These are phyloP conservation scores for Loriculus beryllinus DNA, from an alignment of 2,797 vertebrate genomes.

Conservation along the genomic window DNA sequence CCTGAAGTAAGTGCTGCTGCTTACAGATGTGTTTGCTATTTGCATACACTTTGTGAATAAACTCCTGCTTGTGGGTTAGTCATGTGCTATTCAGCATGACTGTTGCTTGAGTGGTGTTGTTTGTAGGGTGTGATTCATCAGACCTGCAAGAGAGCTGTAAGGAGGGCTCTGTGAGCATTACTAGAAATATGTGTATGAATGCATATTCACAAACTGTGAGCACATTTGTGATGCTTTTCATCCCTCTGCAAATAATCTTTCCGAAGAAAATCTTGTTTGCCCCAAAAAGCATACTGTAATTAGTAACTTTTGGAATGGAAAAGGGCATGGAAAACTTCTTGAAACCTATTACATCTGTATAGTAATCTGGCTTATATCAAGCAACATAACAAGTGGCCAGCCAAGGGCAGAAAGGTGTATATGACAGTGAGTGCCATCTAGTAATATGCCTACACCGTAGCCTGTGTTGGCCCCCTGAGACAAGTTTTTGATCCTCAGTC, in stretches of 20 bases:
- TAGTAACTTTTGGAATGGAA: neutral
- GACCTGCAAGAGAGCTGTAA: neutral
- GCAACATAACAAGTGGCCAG: neutral
- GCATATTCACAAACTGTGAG: neutral
- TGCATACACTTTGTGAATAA: slow-evolving; percentile 55
- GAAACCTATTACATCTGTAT: neutral
- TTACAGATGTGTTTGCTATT: slow-evolving; percentile 58
- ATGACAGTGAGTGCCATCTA: neutral
- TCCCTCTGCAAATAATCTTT: neutral
- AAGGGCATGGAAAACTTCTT: neutral
- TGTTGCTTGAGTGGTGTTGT: neutral
- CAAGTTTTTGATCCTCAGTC: neutral
- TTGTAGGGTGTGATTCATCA: slow-evolving; percentile 35
- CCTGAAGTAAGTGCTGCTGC: neutral
- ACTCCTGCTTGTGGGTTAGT: slow-evolving; percentile 28
- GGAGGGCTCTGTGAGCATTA: neutral
- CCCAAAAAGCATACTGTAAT: neutral
- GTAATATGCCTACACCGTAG: neutral
- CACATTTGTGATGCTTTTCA: neutral
- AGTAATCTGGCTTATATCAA: neutral
- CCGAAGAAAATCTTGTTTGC: neutral
- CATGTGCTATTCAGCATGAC: slow-evolving; percentile 44
- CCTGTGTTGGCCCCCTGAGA: neutral
- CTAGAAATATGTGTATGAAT: neutral
- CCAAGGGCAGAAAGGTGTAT: neutral